phyloP scores from a whole-genome alignment of 2,113 vertebrate genomes.

The Chaetura pelagica region DNA sequence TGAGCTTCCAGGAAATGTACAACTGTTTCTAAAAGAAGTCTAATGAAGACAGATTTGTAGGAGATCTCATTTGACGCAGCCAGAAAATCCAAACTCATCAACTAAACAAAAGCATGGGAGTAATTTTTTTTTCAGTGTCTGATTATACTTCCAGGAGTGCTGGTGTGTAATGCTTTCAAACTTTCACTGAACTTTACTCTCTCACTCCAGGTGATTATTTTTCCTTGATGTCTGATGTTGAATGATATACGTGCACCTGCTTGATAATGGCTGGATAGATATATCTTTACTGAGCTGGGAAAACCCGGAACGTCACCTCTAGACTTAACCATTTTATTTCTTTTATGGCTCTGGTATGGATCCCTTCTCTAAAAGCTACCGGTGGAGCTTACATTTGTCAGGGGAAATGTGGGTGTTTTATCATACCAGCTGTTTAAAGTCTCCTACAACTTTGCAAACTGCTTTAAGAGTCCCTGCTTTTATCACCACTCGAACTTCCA shows the following conservation, averaged over 20 bases:
- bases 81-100: slow-evolving; percentile 74
- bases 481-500: slow-evolving; percentile 60
- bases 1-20: slow-evolving; percentile 75
- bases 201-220: slow-evolving; percentile 20
- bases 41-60: slow-evolving; percentile 80
- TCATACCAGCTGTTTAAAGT: slow-evolving; percentile 72
- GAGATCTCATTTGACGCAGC: slow-evolving; percentile 70
- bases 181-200: slow-evolving; percentile 71
- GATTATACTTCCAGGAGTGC: slow-evolving; percentile 66
- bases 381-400: slow-evolving; percentile 65
- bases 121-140: slow-evolving; percentile 44
- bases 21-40: slow-evolving; percentile 68
- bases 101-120: slow-evolving; percentile 58
- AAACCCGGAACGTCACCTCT: slow-evolving; percentile 27
- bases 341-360: slow-evolving; percentile 36
- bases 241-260: slow-evolving; percentile 45
- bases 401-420: slow-evolving; percentile 64
- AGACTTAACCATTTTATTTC: slow-evolving; percentile 34
- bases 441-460: slow-evolving; percentile 64
- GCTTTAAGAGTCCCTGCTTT: slow-evolving; percentile 56
- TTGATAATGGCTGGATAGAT: slow-evolving; percentile 28
- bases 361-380: slow-evolving; percentile 60
- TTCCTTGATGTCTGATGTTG: slow-evolving; percentile 28
- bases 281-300: slow-evolving; percentile 31
- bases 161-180: slow-evolving; percentile 60